These are phyloP conservation scores for Megalops atlanticus DNA, from an alignment of 2,113 vertebrate genomes.

Conservation along the genomic window DNA sequence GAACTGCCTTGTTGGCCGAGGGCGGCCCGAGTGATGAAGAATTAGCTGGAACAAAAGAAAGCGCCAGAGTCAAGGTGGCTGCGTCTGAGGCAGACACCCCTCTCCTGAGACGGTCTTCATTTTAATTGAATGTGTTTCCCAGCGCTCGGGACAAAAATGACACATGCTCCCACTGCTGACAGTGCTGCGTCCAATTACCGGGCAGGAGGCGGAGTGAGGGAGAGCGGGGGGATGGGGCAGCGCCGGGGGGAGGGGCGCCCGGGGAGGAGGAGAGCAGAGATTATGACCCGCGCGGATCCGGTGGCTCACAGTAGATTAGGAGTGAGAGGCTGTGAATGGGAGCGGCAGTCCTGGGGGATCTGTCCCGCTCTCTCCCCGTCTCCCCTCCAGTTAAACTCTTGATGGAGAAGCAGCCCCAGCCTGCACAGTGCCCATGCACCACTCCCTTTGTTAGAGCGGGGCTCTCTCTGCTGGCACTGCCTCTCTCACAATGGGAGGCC, in stretches of 20 bases:
- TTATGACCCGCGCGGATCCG: slow-evolving; percentile 25
- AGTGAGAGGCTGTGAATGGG: slow-evolving; percentile 38
- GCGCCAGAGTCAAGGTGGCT: slow-evolving; percentile 7
- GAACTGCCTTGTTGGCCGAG: slow-evolving; percentile 29
- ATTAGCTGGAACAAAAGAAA: slow-evolving; percentile 52
- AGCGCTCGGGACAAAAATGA: slow-evolving; percentile 50
- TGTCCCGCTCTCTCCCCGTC: neutral
- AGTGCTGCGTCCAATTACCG: slow-evolving; percentile 55
- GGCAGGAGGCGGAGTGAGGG: slow-evolving; percentile 4
- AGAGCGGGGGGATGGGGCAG: slow-evolving; percentile 20
- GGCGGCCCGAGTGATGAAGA: slow-evolving; percentile 49
- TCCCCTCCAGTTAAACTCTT: neutral
- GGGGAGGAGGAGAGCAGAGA: slow-evolving; percentile 11
- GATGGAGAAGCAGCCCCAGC: neutral
- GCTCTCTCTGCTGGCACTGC: neutral
- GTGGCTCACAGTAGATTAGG: slow-evolving; percentile 33
- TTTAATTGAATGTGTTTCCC: slow-evolving; percentile 56
- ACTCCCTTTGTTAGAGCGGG: neutral
- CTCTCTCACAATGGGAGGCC: neutral
- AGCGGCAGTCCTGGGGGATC: slow-evolving; percentile 2
- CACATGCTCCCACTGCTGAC: slow-evolving; percentile 44
- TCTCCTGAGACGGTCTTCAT: slow-evolving; percentile 35
- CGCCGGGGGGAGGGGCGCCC: slow-evolving; percentile 3
- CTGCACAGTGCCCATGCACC: neutral
- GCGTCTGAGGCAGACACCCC: slow-evolving; percentile 9